Evolutionary conservation across 2,797 vertebrate species (phyloP).

Genomic region (Sebastes dallii): DNA sequence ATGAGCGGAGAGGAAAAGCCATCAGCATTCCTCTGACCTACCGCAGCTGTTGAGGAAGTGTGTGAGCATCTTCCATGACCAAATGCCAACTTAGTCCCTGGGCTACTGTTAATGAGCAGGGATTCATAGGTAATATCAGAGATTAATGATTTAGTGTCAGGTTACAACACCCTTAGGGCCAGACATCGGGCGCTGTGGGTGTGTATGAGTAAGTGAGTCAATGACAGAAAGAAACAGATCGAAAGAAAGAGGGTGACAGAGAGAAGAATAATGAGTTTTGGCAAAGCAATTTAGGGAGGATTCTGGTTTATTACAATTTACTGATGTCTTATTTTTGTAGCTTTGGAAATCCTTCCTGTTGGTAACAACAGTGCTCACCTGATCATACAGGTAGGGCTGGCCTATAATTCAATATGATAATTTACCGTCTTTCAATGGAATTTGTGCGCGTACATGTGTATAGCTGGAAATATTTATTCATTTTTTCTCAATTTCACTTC

Average conservation of each 20-base stretch:
- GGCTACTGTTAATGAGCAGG: conserved; percentile 73
- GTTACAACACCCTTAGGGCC: conserved; percentile 65
- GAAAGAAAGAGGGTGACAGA: background rate
- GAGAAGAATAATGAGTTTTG: conserved; percentile 23
- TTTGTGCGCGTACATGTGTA: too few relatives aligned
- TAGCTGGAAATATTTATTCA: too few relatives aligned
- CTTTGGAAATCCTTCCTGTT: background rate
- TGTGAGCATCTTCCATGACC: conserved; percentile 63
- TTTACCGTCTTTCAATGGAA: too few relatives aligned
- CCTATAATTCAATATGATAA: fast-evolving
- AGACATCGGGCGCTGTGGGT: conserved; percentile 15
- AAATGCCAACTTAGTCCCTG: conserved; percentile 73
- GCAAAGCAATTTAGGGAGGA: background rate
- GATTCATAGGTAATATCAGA: conserved; percentile 78
- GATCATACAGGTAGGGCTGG: too few relatives aligned
- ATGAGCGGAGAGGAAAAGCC: conserved; percentile 34
- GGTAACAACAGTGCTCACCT: background rate
- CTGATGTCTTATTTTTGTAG: background rate
- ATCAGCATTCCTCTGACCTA: conserved; percentile 62
- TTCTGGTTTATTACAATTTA: background rate
- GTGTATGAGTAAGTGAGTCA: conserved; percentile 25
- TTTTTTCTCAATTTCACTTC: too few relatives aligned
- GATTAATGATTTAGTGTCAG: conserved; percentile 78
- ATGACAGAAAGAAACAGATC: conserved; percentile 20
- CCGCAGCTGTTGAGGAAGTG: conserved; percentile 44